These are phyloP conservation scores for Apostichopus leukothele DNA, from an alignment of 53 echinoderm and acorn worm genomes.

Conservation along the genomic window DNA sequence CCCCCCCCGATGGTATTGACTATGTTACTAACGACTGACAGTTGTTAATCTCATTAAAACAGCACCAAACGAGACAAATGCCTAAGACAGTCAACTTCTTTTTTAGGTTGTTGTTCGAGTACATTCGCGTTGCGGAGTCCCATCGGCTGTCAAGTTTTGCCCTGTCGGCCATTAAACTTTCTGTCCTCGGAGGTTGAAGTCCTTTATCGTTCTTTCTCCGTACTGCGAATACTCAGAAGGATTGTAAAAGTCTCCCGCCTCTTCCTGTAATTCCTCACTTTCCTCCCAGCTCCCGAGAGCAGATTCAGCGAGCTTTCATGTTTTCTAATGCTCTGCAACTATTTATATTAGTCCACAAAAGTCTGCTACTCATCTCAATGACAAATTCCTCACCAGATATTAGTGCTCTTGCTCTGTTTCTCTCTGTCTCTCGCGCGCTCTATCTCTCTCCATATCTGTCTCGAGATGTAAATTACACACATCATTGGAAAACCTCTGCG, in stretches of 20 bases:
- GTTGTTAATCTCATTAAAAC: background rate
- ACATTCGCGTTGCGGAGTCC: background rate
- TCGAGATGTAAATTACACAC: background rate
- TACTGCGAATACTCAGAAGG: background rate
- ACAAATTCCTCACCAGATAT: background rate
- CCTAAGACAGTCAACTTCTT: background rate
- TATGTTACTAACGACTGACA: background rate
- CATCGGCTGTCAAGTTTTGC: too few relatives aligned
- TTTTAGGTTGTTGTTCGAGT: background rate
- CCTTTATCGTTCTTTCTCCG: background rate
- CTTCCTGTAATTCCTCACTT: background rate
- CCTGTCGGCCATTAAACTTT: background rate
- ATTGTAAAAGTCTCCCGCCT: background rate
- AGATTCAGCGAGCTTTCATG: background rate
- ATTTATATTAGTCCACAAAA: constrained; percentile 7
- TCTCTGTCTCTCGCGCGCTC: background rate
- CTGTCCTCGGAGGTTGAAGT: background rate
- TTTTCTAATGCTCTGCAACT: background rate
- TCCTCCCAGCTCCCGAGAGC: background rate
- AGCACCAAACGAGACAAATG: background rate
- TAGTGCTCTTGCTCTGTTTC: background rate
- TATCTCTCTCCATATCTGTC: background rate
- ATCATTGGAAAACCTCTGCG: background rate
- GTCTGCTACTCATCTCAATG: background rate
- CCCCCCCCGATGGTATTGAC: background rate